phyloP scores from a whole-genome alignment of 2,888 invertebrate genomes.

The Cosmopolites sordidus region DNA sequence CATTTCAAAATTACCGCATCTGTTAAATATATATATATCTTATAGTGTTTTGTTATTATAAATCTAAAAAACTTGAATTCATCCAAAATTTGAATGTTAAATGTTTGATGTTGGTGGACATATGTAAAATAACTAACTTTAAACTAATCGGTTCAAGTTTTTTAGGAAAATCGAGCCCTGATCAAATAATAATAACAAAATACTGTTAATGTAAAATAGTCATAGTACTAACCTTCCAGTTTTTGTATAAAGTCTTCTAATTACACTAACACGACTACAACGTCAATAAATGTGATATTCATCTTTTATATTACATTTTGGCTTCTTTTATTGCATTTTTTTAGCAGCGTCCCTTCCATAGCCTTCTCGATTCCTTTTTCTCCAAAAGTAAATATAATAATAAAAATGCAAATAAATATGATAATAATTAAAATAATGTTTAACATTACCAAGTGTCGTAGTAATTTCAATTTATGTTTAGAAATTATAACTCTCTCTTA shows the following conservation, averaged over 20 bases:
- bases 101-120: constrained; percentile 8
- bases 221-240: neutral
- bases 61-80: constrained; percentile 5
- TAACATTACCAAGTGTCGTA: no score
- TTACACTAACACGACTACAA: neutral
- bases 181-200: constrained; percentile 4
- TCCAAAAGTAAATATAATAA: no score
- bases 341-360: no score
- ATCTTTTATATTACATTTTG: neutral
- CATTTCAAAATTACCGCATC: no score
- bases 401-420: no score
- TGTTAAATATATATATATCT: neutral
- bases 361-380: no score
- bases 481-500: no score
- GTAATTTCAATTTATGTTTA: no score
- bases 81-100: constrained; percentile 3
- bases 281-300: constrained; percentile 6
- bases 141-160: constrained; percentile 3
- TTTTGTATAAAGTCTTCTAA: neutral
- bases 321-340: no score
- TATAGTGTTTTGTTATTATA: constrained; percentile 5
- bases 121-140: neutral
- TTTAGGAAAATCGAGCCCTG: constrained; percentile 5
- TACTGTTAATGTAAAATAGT: neutral
- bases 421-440: no score